A percentile compares a stretch with the other conserved stretches of the same genome.
phyloP scores from a whole-genome alignment of 2,113 vertebrate species.

The Tringa solitaria region DNA sequence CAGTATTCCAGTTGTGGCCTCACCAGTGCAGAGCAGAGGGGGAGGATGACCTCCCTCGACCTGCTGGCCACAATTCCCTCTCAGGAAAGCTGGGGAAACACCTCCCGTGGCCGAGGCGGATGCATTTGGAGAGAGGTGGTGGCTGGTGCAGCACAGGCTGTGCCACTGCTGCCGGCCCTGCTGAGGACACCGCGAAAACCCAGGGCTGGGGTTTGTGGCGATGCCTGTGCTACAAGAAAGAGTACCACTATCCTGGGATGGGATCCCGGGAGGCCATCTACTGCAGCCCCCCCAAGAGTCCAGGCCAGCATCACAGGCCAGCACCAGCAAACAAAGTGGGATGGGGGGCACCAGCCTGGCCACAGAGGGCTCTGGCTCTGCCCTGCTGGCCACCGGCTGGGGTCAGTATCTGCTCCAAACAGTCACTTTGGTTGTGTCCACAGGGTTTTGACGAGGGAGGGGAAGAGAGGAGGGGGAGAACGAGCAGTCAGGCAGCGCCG shows the following conservation, averaged over 20 bases:
- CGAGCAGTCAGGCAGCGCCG: rapidly evolving
- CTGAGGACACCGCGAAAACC: neutral
- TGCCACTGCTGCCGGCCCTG: neutral
- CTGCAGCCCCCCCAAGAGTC: neutral
- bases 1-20: too few species aligned
- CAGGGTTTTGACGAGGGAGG: neutral
- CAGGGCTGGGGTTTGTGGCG: neutral
- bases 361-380: neutral
- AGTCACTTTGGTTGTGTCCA: neutral
- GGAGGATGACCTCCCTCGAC: too few species aligned
- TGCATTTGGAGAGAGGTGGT: rapidly evolving
- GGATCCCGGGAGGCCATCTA: neutral
- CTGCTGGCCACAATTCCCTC: neutral
- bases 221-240: neutral
- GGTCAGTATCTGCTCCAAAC: neutral
- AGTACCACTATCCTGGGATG: too few species aligned
- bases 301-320: neutral
- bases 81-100: neutral
- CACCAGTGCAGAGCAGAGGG: too few species aligned
- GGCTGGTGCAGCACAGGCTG: neutral
- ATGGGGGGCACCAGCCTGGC: neutral
- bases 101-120: rapidly evolving
- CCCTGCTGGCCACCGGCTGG: neutral
- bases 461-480: neutral
- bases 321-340: rapidly evolving